Base-by-base conservation (phyloP, 2,888 invertebrate genomes). In the Busseola fusca region DNA sequence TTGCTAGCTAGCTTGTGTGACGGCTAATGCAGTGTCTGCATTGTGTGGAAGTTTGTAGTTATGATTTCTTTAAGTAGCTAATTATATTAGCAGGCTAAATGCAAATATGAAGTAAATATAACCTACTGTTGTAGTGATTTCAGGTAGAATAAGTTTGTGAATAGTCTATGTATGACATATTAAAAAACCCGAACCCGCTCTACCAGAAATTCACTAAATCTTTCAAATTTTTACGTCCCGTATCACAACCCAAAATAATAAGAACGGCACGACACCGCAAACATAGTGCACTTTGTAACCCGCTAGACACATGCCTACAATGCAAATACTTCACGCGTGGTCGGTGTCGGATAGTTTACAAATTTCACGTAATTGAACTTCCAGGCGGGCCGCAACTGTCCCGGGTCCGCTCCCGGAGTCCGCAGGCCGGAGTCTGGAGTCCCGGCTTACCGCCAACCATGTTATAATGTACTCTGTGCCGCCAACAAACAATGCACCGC, bases 281-380 rank as follows among this genome's bases (percentile, higher is more conserved):
- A 76, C 78, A 72, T 75, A 80, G 82, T 82, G 82, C 84, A 84
- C 72, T 84, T 76, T 81, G 82, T 81, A 81, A 80, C 76, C 69
- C 79, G 71, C 82, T 81, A 85, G 85, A 81, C 83, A 85, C 81
- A 86, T 85, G 80, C 81, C 83, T 81, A 87, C 87, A 84, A 83
- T 86, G 88, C 84, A 86, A 89, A 91, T 90, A 90, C 86, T 88
- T 89, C 83, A 87, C 86, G 85, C 86, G 86, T 86, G 88, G 87
- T 84, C 85, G 84, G 86, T 81, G 80, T 80, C 78, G 85, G 88
- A 89, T 90, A 90, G 91, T 91, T 90, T 84, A 85, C 89, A 88
- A 90, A 89, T 90, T 89, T 86, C 83, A 83, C 83, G 84, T 85
- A 86, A 89, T 87, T 88, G 87, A 90, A 88, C 86, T 90, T 86